Evolutionary conservation across 2,797 vertebrate species (phyloP), one percentile per base, ranked within the genome.

Genomic region (Loris lydekkerianus): DNA sequence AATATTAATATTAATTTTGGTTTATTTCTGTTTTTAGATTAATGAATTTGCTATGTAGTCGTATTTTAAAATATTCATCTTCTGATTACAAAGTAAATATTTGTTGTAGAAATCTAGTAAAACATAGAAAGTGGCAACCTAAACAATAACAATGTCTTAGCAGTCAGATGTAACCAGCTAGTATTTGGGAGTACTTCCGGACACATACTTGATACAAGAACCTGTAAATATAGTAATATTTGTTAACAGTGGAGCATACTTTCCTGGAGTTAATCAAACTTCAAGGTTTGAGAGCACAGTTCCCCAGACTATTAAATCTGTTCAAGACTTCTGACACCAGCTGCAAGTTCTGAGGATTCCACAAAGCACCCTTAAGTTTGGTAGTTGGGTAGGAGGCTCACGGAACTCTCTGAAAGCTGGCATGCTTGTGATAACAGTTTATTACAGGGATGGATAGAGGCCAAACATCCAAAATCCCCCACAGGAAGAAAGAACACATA

Each of bases 51-150:
- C 56, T 93, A 14, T 14, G 6, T 93, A 82, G 6, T 49, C 17
- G 34, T 73, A 23, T 87, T 87, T 21, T 17, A 76, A 84, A 95
- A 75, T 85, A 78, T 77, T 82, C 86, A 73, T 69, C 23, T 93
- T 94, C 60, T 95, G 37, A 70, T 78, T 90, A 82, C 6, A 86
- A 60, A 67, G 43, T 89, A 93, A 77, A 40, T 94, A 77, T 27
- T 29, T 63, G 14, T 75, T 95, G 25, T 78, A 65, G 69, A 92
- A 89, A 91, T 82, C 23, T 76, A 93, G 27, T 49, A 89, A 40
- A 80, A 60, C 18, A 63, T 63, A 77, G 49, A 63, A 70, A 53
- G n/a, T 49, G 13, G 10, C 13, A 67, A 60, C 27, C 31, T 46
- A 65, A 72, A 56, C 10, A 67, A n/a, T 61, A 78, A 27, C 81